These are phyloP conservation scores for Coregonus suidteri DNA, from an alignment of 2,797 vertebrate species.

Conservation along the genomic window DNA sequence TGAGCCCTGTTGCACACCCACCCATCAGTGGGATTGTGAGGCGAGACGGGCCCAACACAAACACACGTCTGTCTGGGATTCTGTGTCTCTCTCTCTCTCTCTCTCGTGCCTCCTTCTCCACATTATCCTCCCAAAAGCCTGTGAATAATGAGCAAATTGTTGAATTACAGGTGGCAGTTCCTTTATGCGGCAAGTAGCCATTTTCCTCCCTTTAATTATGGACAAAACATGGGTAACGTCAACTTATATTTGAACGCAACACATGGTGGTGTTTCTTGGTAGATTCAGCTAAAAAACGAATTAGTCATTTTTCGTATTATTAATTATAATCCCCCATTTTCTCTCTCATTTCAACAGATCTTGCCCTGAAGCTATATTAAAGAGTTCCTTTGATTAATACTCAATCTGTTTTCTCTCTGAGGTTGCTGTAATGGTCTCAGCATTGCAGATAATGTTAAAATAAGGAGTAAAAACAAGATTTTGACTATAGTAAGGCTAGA, in stretches of 20 bases:
- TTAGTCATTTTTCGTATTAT: background rate
- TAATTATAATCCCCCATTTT: background rate
- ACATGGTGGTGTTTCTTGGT: background rate
- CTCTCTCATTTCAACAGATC: background rate
- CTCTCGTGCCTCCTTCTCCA: background rate
- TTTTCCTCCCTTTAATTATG: background rate
- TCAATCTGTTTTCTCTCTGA: background rate
- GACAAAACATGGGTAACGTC: background rate
- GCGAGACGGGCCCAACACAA: constrained; percentile 3
- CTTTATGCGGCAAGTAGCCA: constrained; percentile 8
- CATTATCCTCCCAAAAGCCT: background rate
- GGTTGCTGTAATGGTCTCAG: background rate
- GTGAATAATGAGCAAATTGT: constrained; percentile 4
- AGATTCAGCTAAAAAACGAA: background rate
- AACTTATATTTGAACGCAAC: background rate
- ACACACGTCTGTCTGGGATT: constrained; percentile 9
- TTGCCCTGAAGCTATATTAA: background rate
- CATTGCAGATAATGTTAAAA: background rate
- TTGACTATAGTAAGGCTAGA: background rate
- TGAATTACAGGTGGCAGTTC: constrained; percentile 4
- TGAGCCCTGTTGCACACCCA: constrained; percentile 3
- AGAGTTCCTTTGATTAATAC: background rate
- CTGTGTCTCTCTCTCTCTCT: background rate
- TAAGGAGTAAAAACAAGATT: background rate
- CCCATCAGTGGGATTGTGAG: constrained; percentile 14